phyloP scores from a whole-genome alignment of 2,888 invertebrate genomes.

The Eulithis prunata region DNA sequence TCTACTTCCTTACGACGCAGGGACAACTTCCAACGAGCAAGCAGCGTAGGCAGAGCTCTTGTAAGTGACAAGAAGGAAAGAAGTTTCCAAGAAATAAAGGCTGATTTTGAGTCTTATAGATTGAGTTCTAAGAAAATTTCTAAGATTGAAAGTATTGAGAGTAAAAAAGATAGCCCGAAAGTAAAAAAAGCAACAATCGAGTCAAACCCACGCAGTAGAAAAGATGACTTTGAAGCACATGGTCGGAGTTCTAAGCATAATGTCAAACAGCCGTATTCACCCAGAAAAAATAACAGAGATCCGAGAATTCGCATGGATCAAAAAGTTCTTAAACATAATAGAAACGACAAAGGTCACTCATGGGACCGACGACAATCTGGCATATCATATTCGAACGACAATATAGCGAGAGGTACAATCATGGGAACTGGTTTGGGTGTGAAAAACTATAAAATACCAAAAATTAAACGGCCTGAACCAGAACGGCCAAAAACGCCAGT shows the following conservation, averaged over 20 bases:
- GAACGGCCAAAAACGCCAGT: slow-evolving; percentile 28
- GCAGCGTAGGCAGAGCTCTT: slow-evolving; percentile 67
- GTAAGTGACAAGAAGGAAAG: slow-evolving; percentile 42
- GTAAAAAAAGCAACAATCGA: slow-evolving; percentile 28
- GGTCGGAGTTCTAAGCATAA: slow-evolving; percentile 29
- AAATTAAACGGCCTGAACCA: slow-evolving; percentile 67
- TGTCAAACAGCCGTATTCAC: slow-evolving; percentile 51
- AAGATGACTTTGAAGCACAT: slow-evolving; percentile 42
- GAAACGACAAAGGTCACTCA: slow-evolving; percentile 42
- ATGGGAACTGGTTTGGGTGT: slow-evolving; percentile 72
- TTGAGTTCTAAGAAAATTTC: slow-evolving; percentile 35
- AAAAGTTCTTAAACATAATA: slow-evolving; percentile 43
- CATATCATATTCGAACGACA: slow-evolving; percentile 74
- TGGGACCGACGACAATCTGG: slow-evolving; percentile 49
- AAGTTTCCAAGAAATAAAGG: slow-evolving; percentile 70
- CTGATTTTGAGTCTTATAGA: slow-evolving; percentile 64
- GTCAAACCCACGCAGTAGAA: slow-evolving; percentile 41
- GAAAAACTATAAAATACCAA: slow-evolving; percentile 79
- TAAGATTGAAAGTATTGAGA: slow-evolving; percentile 11
- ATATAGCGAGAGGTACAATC: slow-evolving; percentile 70
- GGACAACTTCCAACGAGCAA: slow-evolving; percentile 57
- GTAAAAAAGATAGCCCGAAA: slow-evolving; percentile 27
- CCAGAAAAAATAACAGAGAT: slow-evolving; percentile 64
- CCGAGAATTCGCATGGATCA: slow-evolving; percentile 61
- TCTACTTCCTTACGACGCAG: slow-evolving; percentile 61